phyloP scores from a whole-genome alignment of 2,797 vertebrate genomes.

The Rachycentron canadum region DNA sequence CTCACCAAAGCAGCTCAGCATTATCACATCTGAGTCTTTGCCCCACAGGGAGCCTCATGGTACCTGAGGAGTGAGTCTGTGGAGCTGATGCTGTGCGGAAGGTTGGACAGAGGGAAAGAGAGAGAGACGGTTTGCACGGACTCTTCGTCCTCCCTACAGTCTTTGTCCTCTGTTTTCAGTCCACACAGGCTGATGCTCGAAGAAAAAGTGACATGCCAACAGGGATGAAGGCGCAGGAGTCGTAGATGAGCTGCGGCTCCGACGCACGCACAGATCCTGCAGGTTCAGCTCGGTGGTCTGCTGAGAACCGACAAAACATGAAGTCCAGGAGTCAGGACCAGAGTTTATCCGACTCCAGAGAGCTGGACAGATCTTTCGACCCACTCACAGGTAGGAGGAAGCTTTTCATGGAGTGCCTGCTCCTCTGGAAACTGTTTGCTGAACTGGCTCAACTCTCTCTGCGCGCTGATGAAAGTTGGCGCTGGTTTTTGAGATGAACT shows the following conservation, averaged over 20 bases:
- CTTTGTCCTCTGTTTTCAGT: neutral
- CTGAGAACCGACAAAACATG: constrained; percentile 62
- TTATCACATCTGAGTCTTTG: neutral
- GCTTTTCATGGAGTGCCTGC: neutral
- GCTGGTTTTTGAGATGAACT: neutral
- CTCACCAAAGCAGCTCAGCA: neutral
- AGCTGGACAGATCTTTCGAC: constrained; percentile 83
- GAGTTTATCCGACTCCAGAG: constrained; percentile 82
- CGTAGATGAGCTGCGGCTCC: constrained; percentile 30
- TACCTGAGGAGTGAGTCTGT: neutral
- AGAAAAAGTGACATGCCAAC: constrained; percentile 23
- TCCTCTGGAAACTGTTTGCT: constrained; percentile 40
- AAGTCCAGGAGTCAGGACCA: constrained; percentile 81
- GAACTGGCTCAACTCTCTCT: constrained; percentile 14
- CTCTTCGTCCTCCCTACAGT: neutral
- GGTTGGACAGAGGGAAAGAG: neutral
- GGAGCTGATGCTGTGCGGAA: constrained; percentile 26
- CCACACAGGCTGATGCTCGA: neutral
- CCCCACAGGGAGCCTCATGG: neutral
- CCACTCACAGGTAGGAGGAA: constrained; percentile 77
- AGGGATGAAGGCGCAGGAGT: constrained; percentile 14
- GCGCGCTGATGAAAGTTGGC: constrained; percentile 15
- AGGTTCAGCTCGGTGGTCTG: constrained; percentile 21
- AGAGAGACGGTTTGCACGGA: neutral
- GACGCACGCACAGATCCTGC: constrained; percentile 21